Evolutionary conservation across 2,888 invertebrate genomes (phyloP), one percentile per base, ranked within the genome.

Genomic region (Drosophila neotestacea): DNA sequence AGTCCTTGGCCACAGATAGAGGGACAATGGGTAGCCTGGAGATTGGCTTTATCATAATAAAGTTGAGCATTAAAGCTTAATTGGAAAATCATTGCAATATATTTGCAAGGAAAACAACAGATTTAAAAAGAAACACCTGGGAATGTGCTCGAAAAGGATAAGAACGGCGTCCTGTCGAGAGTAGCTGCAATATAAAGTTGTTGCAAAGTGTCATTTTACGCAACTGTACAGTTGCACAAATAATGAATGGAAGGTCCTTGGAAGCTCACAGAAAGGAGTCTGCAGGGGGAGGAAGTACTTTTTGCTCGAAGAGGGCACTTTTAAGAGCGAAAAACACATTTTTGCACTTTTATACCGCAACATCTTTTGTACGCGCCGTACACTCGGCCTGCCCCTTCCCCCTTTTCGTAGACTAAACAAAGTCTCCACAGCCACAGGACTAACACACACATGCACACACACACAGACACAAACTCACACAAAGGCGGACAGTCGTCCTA

Each of bases 281-380:
- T 11, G 32, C 42, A 0, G 16, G 27, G 6, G 6, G 10, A n/a
- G 7, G 7, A 27, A 9, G 4, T n/a, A 1, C 16, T 16, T 16
- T 38, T 32, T 27, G 47, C 56, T 61, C 65, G 56, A 62, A 52
- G 36, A 51, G 70, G 74, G 62, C 61, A 63, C 70, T 81, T 81
- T 88, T 73, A 79, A 83, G 86, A 88, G 83, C 65, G 77, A 79
- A 81, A 81, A 87, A 84, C 87, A 86, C 89, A 88, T 87, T 89
- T 88, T 86, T 86, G 89, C 89, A 84, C 87, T 87, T 87, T 88
- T 86, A 86, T 89, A 82, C 80, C 87, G 87, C 75, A 88, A 88
- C 86, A 88, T 86, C 86, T 85, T 88, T 85, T 88, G 83, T 85
- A 70, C 69, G 68, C 27, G 32, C 60, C 73, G 32, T 32, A 5